Evolutionary conservation across 1,140 invertebrate genomes (phyloP).

Genomic region (Trichomalopsis sarcophagae): DNA sequence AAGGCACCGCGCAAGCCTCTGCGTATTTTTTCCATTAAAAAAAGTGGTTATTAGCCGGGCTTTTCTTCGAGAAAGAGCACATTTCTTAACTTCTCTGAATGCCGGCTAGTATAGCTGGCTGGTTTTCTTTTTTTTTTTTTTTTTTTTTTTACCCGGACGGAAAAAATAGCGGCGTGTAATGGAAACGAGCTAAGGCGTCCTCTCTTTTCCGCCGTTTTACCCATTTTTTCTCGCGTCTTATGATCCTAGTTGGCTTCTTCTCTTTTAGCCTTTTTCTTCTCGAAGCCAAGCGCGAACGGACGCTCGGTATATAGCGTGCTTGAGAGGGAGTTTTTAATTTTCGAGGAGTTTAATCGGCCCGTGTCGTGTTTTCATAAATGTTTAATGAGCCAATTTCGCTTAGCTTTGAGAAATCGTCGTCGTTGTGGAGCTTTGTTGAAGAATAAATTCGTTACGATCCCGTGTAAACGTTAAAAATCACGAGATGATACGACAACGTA

Average conservation of each 20-base stretch:
- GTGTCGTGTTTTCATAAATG: conserved; percentile 42
- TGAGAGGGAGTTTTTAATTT: conserved; percentile 43
- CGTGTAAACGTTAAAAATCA: too few relatives aligned
- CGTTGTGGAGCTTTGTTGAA: too few relatives aligned
- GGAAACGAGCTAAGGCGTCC: conserved; percentile 18
- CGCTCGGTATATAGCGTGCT: background rate
- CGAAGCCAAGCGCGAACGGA: too few relatives aligned
- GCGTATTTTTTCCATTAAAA: conserved; percentile 49
- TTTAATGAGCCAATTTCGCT: conserved; percentile 30
- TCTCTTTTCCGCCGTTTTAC: background rate
- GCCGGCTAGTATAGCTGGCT: background rate
- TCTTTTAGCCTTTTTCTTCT: background rate
- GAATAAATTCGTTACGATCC: too few relatives aligned
- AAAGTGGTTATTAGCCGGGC: conserved; percentile 50
- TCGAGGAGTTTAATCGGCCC: conserved; percentile 23
- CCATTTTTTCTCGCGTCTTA: background rate
- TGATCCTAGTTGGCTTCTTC: conserved; percentile 9
- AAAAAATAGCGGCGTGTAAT: conserved; percentile 27
- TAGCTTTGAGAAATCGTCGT: background rate
- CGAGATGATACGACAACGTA: too few relatives aligned
- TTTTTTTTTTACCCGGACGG: background rate
- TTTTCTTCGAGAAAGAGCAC: conserved; percentile 24
- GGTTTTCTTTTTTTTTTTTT: background rate
- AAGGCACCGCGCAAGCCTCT: background rate
- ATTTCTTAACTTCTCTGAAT: conserved; percentile 44